phyloP scores from a whole-genome alignment of 2,113 vertebrate genomes.

The Charina bottae region DNA sequence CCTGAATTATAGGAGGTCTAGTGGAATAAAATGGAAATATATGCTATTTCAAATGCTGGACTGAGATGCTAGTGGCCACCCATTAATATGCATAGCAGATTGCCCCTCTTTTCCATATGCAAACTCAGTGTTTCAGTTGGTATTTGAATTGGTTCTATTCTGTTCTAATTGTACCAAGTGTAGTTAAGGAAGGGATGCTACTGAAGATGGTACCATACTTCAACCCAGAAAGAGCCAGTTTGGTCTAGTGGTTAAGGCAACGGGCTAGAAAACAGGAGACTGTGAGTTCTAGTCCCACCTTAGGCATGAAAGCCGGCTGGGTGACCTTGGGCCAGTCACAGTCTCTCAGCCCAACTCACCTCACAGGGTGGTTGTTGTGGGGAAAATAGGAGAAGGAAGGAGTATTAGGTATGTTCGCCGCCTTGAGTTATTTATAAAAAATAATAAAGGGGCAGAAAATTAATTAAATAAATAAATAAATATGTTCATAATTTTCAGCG shows the following conservation, averaged over 20 bases:
- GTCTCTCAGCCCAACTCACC: too few species aligned
- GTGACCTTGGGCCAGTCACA: too few species aligned
- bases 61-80: constrained; percentile 39
- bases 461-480: not conserved
- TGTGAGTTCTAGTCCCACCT: too few species aligned
- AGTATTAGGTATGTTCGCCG: too few species aligned
- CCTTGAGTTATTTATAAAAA: too few species aligned
- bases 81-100: not conserved
- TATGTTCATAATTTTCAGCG: not conserved
- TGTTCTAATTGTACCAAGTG: not conserved
- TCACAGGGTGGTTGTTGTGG: too few species aligned
- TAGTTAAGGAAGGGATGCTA: not conserved
- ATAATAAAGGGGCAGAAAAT: too few species aligned
- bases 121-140: not conserved
- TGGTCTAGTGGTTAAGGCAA: too few species aligned
- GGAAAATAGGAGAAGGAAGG: too few species aligned
- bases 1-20: constrained; percentile 29
- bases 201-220: not conserved
- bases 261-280: too few species aligned
- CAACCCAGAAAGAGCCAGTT: not conserved
- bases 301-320: too few species aligned
- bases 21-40: constrained; percentile 47
- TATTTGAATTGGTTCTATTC: not conserved
- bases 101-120: not conserved
- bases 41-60: constrained; percentile 34